Evolutionary conservation across 1,140 invertebrate species (phyloP), one percentile per base, ranked within the genome.

Genomic region (Plutomurus gul): DNA sequence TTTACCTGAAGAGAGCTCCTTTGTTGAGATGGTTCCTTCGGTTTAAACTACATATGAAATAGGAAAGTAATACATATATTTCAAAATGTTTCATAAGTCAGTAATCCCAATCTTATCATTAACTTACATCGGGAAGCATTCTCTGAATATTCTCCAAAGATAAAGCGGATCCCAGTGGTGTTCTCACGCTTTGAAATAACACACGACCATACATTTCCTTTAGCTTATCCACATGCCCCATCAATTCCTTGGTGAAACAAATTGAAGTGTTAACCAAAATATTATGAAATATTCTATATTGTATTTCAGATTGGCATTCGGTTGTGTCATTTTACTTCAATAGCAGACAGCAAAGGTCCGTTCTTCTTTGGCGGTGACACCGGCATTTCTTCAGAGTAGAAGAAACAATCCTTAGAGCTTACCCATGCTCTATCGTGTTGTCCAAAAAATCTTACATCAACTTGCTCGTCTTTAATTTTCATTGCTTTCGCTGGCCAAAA

Each of bases 401-500:
- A 87, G 85, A 90, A 96, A 81, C 95, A 94, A 86, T 96, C 93
- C 81, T 92, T 92, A 0, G 91, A 88, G 0, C 94, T 91, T 11
- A 98, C 93, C 94, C 95, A 96, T 3, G 95, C 95, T 81, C 90
- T 88, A 88, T 97, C 95, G 87, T 98, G 96, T 51, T 93, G 93
- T 4, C 96, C 96, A 87, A 98, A 98, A 87, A 98, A 98, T 16
- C 95, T 87, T 8, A 96, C 95, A 87, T 97, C 96, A 0, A 97
- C 93, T 71, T 91, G 88, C 33, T 89, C 88, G 82, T 92, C 93
- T 13, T 90, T 86, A 30, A 92, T 88, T 6, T 91, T 89, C 91
- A 97, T 93, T 0, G 92, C 94, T 88, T 98, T 98, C 0, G 94
- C 95, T 0, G 96, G 96, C 96, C 96, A 97, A 87, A 93, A 96